Evolutionary conservation across 2,797 vertebrate genomes (phyloP), one percentile per base, ranked within the genome.

Genomic region (Rallus crepitans): DNA sequence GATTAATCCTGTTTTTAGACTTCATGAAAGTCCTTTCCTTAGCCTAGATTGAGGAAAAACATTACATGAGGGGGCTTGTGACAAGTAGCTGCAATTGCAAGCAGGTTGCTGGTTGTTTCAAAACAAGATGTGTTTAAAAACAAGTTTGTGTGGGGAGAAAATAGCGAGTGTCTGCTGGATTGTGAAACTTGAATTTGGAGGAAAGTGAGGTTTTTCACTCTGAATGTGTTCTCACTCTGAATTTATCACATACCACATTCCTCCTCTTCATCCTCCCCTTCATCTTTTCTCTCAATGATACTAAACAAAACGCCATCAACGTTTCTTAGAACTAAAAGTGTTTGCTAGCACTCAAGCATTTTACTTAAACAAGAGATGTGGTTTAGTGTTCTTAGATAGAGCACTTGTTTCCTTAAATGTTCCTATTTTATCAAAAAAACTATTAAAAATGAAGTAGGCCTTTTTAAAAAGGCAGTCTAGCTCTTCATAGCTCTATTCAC

Each of bases 381-480:
- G 2, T 59, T 65, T 65, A 10, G 9, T 17, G 48, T 70, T 42
- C 4, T 2, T n/a, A n/a, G 17, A 11, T 25, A 3, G 2, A 48
- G 18, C 17, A 18, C 48, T 85, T 64, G 16, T 87, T 88, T 80
- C 85, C 16, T 65, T 30, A 59, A 27, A 4, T 73, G 92, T 72
- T 65, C 77, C 52, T 79, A 35, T 47, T 24, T 87, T 95, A 52
- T 80, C 20, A 77, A 76, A 96, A 96, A 94, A 39, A 5, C 13
- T 47, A 7, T 89, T 68, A 90, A 79, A 92, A 94, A 73, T 21
- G 30, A 87, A 75, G 72, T 56, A 37, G 50, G 12, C 42, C 15
- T 80, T 53, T 53, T 65, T 45, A 61, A 70, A 93, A 20, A 48
- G 60, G 18, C 19, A 79, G 0, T 59, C 7, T 87, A 15, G 17